Conservation (phyloP, 2,113 vertebrate genomes). For the Cephalopterus ornatus region DNA sequence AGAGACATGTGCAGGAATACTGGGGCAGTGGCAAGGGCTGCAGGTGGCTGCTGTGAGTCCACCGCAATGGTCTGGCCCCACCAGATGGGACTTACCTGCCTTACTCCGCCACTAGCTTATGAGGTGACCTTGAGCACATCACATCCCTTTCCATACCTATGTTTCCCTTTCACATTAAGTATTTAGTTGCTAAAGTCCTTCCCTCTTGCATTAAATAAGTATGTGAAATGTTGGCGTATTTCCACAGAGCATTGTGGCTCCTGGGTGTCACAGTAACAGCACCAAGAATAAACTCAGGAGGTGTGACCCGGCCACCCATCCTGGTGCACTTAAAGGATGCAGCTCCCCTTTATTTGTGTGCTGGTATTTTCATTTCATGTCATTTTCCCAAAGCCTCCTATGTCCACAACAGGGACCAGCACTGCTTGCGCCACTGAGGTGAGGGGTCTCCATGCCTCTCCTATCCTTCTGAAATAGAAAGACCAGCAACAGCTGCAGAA, state of each 20-base stretch:
- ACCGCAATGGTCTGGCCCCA: neutral
- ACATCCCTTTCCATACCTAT: neutral
- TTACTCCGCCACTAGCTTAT: neutral
- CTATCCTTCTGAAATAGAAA: neutral
- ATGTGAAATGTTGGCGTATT: neutral
- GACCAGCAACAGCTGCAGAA: neutral
- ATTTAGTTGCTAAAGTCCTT: neutral
- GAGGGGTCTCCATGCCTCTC: neutral
- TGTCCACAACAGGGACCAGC: neutral
- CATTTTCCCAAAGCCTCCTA: neutral
- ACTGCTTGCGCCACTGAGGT: neutral
- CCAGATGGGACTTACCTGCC: neutral
- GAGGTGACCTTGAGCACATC: neutral
- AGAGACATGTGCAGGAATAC: rapidly evolving
- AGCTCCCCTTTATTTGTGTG: neutral
- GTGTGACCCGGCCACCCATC: neutral
- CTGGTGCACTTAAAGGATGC: neutral
- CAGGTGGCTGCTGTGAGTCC: neutral
- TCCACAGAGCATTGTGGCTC: neutral
- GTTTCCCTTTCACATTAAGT: neutral
- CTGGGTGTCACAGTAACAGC: neutral
- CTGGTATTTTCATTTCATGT: neutral
- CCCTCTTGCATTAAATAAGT: neutral
- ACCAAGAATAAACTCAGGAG: neutral
- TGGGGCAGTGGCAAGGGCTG: neutral